These are phyloP conservation scores for Oxygymnocypris stewartii DNA, from an alignment of 2,113 vertebrate species.

Conservation along the genomic window DNA sequence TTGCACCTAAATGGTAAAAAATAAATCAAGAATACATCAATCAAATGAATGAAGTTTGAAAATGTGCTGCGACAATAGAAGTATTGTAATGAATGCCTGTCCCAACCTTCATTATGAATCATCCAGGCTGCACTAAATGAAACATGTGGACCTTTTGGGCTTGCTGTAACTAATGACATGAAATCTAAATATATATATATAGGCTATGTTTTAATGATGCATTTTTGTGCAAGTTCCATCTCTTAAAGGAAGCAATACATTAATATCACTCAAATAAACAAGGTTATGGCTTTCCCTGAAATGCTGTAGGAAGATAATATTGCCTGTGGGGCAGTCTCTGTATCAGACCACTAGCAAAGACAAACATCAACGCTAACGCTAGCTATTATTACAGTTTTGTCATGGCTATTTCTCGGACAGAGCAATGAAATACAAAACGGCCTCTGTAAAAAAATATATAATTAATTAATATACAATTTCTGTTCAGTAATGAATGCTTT, in stretches of 20 bases:
- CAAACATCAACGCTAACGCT: background rate
- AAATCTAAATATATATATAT: background rate
- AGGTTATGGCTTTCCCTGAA: slow-evolving; percentile 17
- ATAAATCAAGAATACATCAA: background rate
- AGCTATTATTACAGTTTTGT: background rate
- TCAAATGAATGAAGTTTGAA: background rate
- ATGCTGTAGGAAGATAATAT: slow-evolving; percentile 10
- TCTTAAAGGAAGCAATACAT: background rate
- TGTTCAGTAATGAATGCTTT: background rate
- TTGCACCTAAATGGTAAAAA: background rate
- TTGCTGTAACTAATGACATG: background rate
- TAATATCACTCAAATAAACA: slow-evolving; percentile 7
- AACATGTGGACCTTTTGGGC: background rate
- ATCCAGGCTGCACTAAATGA: background rate
- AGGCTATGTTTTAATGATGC: background rate
- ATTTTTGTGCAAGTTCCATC: background rate
- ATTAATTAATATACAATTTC: background rate
- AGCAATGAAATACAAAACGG: background rate
- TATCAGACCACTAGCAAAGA: background rate
- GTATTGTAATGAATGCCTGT: background rate
- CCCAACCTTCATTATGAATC: background rate
- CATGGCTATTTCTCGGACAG: background rate
- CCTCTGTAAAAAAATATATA: background rate
- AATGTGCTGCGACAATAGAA: background rate
- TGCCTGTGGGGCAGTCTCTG: background rate